A percentile compares a stretch with the other conserved stretches of the same genome.
Evolutionary conservation across 2,888 invertebrate genomes (phyloP).

Genomic region (Sisyra nigra): DNA sequence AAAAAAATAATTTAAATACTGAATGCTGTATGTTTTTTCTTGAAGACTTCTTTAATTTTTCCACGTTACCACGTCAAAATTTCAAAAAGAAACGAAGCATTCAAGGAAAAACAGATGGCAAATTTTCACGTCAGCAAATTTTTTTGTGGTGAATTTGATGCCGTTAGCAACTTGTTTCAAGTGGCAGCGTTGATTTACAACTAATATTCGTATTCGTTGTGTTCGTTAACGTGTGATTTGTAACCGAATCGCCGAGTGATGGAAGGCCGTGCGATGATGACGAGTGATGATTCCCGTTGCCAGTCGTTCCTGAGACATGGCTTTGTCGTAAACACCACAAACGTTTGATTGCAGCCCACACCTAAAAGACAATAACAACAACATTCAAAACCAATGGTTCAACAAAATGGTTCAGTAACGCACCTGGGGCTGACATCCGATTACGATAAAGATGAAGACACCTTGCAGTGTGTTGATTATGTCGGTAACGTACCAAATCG

Average conservation of each 20-base stretch:
- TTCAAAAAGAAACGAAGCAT: background rate
- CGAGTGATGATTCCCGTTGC: constrained; percentile 50
- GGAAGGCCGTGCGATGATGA: constrained; percentile 66
- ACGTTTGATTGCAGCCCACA: constrained; percentile 48
- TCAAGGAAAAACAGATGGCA: too few relatives aligned
- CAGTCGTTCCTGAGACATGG: constrained; percentile 33
- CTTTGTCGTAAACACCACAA: constrained; percentile 41
- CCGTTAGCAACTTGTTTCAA: constrained; percentile 35
- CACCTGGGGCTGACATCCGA: constrained; percentile 77
- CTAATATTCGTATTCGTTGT: constrained; percentile 26
- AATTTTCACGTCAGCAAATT: background rate
- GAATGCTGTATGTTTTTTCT: too few relatives aligned
- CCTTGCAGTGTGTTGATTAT: constrained; percentile 76
- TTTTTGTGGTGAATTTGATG: background rate
- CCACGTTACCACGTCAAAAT: background rate
- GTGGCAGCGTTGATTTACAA: constrained; percentile 21
- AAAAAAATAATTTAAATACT: too few relatives aligned
- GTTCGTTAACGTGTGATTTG: constrained; percentile 48
- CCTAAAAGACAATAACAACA: constrained; percentile 23
- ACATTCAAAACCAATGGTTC: too few relatives aligned
- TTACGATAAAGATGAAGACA: constrained; percentile 75
- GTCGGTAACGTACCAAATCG: constrained; percentile 72
- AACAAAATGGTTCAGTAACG: background rate
- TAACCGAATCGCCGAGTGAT: constrained; percentile 62
- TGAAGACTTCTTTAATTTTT: too few relatives aligned